Evolutionary conservation across 2,888 invertebrate genomes (phyloP).

Genomic region (Rhamnusium bicolor): DNA sequence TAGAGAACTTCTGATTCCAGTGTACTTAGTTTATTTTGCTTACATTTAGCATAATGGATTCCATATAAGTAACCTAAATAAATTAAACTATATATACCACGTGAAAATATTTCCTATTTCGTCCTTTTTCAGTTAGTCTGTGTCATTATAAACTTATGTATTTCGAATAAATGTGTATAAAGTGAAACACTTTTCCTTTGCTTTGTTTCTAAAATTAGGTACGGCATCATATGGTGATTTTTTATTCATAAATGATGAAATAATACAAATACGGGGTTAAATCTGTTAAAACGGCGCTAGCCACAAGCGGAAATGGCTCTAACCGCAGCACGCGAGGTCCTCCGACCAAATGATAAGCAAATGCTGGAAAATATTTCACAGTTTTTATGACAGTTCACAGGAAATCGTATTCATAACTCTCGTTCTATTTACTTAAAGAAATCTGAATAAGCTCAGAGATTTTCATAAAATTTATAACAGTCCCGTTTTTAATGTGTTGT

Average conservation of each 20-base stretch:
- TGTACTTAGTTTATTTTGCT: too few species aligned
- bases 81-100: too few species aligned
- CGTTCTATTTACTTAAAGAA: slow-evolving; percentile 42
- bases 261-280: slow-evolving; percentile 45
- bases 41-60: too few species aligned
- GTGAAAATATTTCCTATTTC: too few species aligned
- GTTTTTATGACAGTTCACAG: slow-evolving; percentile 52
- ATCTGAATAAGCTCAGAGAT: slow-evolving; percentile 31
- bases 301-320: slow-evolving; percentile 49
- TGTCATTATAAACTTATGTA: neutral
- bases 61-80: too few species aligned
- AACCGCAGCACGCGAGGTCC: slow-evolving; percentile 51
- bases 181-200: neutral
- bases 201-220: slow-evolving; percentile 23
- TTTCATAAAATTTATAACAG: slow-evolving; percentile 23
- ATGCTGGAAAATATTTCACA: slow-evolving; percentile 51
- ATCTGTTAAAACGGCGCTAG: slow-evolving; percentile 45
- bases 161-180: neutral
- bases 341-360: slow-evolving; percentile 49
- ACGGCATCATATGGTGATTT: slow-evolving; percentile 40
- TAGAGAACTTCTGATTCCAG: too few species aligned
- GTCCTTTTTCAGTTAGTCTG: neutral
- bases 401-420: slow-evolving; percentile 56
- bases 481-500: slow-evolving; percentile 17
- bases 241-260: slow-evolving; percentile 31